Base-by-base conservation (phyloP, 2,797 vertebrate genomes). In the Psittacula echo region DNA sequence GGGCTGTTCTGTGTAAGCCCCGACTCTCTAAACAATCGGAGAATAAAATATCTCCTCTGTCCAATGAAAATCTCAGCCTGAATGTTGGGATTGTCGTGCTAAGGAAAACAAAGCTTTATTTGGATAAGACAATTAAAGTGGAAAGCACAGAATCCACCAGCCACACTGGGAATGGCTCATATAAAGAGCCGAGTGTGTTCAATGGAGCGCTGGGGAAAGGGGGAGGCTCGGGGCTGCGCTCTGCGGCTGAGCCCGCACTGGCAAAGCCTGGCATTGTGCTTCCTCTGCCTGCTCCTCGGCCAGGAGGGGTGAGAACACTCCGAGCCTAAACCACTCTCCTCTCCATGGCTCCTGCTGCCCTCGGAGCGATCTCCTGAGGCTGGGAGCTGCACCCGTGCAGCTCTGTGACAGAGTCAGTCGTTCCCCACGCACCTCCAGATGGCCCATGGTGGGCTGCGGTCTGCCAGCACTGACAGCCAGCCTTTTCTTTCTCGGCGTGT, bases 51-150 rank as follows among this genome's bases (percentile, higher is more conserved):
- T 95, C 93, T 95, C 70, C 83, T 96, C 96, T 96, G 94, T 96
- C 96, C 96, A 96, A 96, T 95, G 94, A 94, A 94, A 96, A 94
- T 90, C 94, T 93, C 8, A 0, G 79, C 85, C 85, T 96, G 94
- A 96, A 96, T 96, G 96, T 96, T 96, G 93, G 95, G 91, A 95
- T 96, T 96, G 96, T 96, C 85, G 53, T 83, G 83, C 91, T 93
- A 93, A 91, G 96, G 93, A 96, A 96, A 96, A 96, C 96, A 96
- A 96, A 96, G 96, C 96, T 96, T 96, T 96, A 96, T 96, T 96
- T 96, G 96, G 96, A 93, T 96, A 95, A 95, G 95, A 96, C 96
- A 96, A 96, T 96, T 96, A 96, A 95, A 96, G 95, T 96, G 94
- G 95, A 96, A 96, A 96, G 96, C 85, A 26, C 96, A 96, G 96